A percentile compares a stretch with the other conserved stretches of the same genome.
These are phyloP conservation scores for Toxotes chatareus DNA, from an alignment of 2,113 vertebrate species.

Conservation along the genomic window DNA sequence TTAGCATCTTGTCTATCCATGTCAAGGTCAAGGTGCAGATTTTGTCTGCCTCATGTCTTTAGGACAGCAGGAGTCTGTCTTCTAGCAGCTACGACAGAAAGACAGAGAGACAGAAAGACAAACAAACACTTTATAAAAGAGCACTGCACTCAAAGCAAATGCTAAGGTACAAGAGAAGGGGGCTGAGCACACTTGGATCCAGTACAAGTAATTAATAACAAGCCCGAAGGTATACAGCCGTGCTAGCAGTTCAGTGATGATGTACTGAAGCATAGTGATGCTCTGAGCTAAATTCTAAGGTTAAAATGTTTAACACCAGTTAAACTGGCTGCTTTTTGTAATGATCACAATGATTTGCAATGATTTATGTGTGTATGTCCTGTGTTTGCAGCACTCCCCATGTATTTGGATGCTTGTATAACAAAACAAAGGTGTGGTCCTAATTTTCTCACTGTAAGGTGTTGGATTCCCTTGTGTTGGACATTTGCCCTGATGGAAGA, in stretches of 20 bases:
- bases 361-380: not conserved
- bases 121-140: not conserved
- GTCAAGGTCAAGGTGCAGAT: constrained; percentile 56
- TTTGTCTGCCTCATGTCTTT: constrained; percentile 53
- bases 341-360: not conserved
- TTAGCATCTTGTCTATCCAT: constrained; percentile 59
- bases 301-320: not conserved
- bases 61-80: constrained; percentile 44
- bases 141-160: not conserved
- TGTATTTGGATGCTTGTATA: not conserved
- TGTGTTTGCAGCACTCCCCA: not conserved
- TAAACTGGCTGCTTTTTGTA: too few species aligned
- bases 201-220: not conserved
- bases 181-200: not conserved
- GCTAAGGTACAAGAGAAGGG: not conserved
- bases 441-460: not conserved
- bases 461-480: not conserved
- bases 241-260: not conserved
- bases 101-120: constrained; percentile 6
- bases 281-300: not conserved
- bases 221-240: not conserved
- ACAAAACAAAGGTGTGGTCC: not conserved
- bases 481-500: not conserved
- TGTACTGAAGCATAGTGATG: not conserved
- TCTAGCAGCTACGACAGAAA: constrained; percentile 26